Conservation (phyloP, 1,140 invertebrate genomes). For the Drosophila orena region DNA sequence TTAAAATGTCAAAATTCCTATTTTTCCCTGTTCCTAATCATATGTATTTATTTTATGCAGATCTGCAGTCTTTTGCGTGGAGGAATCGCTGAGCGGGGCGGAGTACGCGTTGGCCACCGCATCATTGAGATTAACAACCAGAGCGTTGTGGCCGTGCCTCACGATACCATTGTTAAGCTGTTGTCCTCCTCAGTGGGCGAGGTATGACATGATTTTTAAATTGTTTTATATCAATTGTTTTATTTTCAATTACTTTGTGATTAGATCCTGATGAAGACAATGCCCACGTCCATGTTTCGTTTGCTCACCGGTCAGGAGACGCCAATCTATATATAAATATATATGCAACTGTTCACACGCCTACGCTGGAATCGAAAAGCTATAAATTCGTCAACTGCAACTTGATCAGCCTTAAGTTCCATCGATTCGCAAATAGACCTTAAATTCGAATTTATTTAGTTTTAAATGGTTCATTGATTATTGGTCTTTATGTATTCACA, state of each 20-base stretch:
- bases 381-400: slow-evolving; percentile 19
- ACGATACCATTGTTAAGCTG: slow-evolving; percentile 99
- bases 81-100: slow-evolving; percentile 99
- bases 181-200: slow-evolving; percentile 99
- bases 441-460: background rate
- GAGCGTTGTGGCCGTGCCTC: slow-evolving; percentile 99
- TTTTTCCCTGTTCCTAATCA: too few species aligned
- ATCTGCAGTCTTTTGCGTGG: slow-evolving; percentile 99
- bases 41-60: slow-evolving; percentile 85
- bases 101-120: slow-evolving; percentile 98
- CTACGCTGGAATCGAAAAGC: slow-evolving; percentile 24
- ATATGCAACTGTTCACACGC: slow-evolving; percentile 31
- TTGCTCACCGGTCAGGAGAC: slow-evolving; percentile 99
- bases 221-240: background rate
- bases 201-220: slow-evolving; percentile 86
- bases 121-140: slow-evolving; percentile 99
- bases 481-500: background rate
- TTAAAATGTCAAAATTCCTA: too few species aligned
- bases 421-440: slow-evolving; percentile 2
- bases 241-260: background rate
- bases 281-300: slow-evolving; percentile 99
- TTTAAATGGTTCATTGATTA: background rate
- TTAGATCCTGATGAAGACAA: slow-evolving; percentile 99
- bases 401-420: slow-evolving; percentile 1
- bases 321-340: slow-evolving; percentile 97